Evolutionary conservation across 1,140 invertebrate species (phyloP), one percentile per base, ranked within the genome.

Genomic region (Drosophila biarmipes): DNA sequence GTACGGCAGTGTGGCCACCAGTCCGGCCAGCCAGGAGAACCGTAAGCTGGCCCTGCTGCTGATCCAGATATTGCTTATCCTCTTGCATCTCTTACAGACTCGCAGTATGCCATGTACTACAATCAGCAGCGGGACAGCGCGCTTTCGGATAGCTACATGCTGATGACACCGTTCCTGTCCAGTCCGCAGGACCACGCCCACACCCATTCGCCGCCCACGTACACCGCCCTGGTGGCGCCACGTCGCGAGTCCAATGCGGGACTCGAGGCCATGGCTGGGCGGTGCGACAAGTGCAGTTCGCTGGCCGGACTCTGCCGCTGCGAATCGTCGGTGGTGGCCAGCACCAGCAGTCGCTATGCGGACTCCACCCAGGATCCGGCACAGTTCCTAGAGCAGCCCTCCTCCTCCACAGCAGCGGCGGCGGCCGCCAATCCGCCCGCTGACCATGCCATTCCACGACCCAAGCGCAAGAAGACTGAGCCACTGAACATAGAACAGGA

Each of bases 391-490:
- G 81, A 85, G 45, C 62, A 73, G 40, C 73, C 80, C 27, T 84
- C 80, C 21, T 75, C 80, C 10, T 80, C 80, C 6, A 84, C 80
- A 6, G 51, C 80, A 12, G 56, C 61, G 6, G 49, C 73, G 15
- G 54, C 63, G 6, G 55, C 67, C 5, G 34, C 57, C 8, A 71
- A 59, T n/a, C 31, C 51, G 15, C 49, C 68, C 2, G 29, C 73
- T 14, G 45, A 19, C 10, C 42, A 46, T 34, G 35, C 68, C 72
- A 74, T 79, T 52, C 80, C 80, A 66, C 73, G 73, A 61, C 45
- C 72, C 31, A 63, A 40, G 35, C 73, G 77, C 62, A 76, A 78
- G 51, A 89, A 87, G 84, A 89, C 84, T 89, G 84, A 89, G 73
- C 67, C 63, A 10, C 19, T 69, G 6, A 55, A n/a, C 6, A 6